Conservation (phyloP, 2,797 vertebrate species). For the Danio albolineatus region DNA sequence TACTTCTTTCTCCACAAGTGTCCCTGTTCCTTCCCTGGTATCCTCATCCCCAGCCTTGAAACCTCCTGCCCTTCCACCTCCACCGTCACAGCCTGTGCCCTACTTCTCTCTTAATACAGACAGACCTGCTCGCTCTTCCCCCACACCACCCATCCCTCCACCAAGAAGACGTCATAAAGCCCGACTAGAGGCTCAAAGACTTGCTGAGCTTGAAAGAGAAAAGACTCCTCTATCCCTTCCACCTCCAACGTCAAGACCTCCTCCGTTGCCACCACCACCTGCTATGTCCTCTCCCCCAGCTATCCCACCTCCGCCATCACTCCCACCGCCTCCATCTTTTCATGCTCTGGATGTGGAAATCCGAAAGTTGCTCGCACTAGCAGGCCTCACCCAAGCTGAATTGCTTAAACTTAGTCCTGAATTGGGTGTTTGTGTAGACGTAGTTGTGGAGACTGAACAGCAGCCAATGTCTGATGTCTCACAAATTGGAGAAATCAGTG, state of each 20-base stretch:
- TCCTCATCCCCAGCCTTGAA: conserved; percentile 62
- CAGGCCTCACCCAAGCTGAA: conserved; percentile 83
- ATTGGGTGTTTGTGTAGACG: conserved; percentile 77
- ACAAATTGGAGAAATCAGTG: conserved; percentile 16
- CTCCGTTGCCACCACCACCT: conserved; percentile 70
- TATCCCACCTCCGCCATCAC: conserved; percentile 71
- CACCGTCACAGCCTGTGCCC: conserved; percentile 74
- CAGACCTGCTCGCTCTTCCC: conserved; percentile 69
- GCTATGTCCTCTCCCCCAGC: conserved; percentile 50
- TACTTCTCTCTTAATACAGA: conserved; percentile 81
- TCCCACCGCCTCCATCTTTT: conserved; percentile 74
- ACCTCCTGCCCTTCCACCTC: conserved; percentile 72
- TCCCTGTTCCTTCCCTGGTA: conserved; percentile 73
- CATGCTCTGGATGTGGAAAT: conserved; percentile 72
- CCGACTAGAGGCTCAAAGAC: conserved; percentile 73
- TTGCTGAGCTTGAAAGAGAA: conserved; percentile 75
- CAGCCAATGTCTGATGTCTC: conserved; percentile 49
- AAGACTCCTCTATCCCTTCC: conserved; percentile 77
- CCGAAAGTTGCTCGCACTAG: conserved; percentile 79
- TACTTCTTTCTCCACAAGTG: conserved; percentile 65
- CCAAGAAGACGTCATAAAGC: conserved; percentile 70
- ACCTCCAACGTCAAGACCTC: conserved; percentile 73
- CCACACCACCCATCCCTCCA: conserved; percentile 68
- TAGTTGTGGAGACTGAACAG: conserved; percentile 67
- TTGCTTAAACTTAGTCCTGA: conserved; percentile 84